Evolutionary conservation across 2,113 vertebrate genomes (phyloP), one percentile per base, ranked within the genome.

Genomic region (Clarias gariepinus): DNA sequence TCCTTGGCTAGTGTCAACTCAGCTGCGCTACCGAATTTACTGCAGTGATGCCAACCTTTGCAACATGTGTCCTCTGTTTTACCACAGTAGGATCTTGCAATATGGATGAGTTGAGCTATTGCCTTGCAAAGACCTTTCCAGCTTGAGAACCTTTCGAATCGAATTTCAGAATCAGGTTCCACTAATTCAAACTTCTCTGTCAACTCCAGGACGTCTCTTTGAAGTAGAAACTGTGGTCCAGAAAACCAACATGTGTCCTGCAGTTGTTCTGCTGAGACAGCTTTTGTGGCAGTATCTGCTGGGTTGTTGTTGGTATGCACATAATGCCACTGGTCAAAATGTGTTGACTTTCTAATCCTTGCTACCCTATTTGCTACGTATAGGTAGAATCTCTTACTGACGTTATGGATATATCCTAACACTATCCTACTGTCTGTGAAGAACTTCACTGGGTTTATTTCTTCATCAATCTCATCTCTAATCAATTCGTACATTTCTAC

Each of bases 351-450:
- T 28, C 77, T 74, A 30, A 89, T 87, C 2, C 23, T 1, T 8
- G 82, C 25, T 0, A 89, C 77, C 76, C 82, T 81, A 47, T 84
- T 87, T 21, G 76, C 33, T 1, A 87, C 88, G 81, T 85, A 85
- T 2, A 88, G 57, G 36, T 87, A 81, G 12, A 86, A 88, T 41
- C 87, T 80, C 81, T 58, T 1, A 53, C 12, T 9, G 53, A 36
- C 41, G 61, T 63, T 89, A 36, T 81, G 18, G 6, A 88, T 87
- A 28, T 89, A 89, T 1, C 83, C 80, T 4, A 88, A 10, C 5
- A 85, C 85, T n/a, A 88, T 71, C 47, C 33, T 63, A 28, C 85
- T 90, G 41, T 90, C 74, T 25, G 74, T 88, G 81, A 81, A 88
- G 52, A 87, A 87, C 15, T 13, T 87, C 0, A 85, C 36, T 57